Conservation (phyloP, 2,888 invertebrate species). For the Pseudococcus viburni region DNA sequence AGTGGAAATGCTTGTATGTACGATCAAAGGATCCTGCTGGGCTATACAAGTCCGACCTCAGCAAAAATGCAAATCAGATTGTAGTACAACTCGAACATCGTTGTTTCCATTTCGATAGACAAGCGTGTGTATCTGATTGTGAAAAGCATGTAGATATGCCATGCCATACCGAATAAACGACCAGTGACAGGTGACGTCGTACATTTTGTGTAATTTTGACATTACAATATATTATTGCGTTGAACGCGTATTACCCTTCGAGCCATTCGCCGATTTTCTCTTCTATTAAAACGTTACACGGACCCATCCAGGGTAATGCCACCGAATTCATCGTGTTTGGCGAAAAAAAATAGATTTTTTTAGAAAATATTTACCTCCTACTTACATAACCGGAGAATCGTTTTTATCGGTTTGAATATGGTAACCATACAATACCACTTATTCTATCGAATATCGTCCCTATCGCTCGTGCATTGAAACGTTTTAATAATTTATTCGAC, state of each 20-base stretch:
- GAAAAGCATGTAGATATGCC: not conserved
- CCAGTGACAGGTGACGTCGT: slow-evolving; percentile 13
- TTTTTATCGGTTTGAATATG: not conserved
- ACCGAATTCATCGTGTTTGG: not conserved
- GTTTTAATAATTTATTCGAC: slow-evolving; percentile 10
- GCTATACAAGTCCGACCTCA: not conserved
- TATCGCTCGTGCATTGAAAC: too few relatives aligned
- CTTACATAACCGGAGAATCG: too few relatives aligned
- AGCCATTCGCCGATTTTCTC: not conserved
- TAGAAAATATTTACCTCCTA: not conserved
- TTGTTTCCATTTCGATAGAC: not conserved
- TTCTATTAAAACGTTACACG: not conserved
- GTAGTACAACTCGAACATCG: not conserved
- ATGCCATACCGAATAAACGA: not conserved
- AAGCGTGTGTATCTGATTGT: not conserved
- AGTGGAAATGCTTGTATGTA: slow-evolving; percentile 3
- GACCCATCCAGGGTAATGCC: not conserved
- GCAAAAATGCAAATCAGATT: not conserved
- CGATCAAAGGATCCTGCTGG: not conserved
- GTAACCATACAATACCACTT: too few relatives aligned
- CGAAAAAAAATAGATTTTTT: not conserved
- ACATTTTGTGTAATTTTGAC: not conserved
- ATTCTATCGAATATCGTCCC: too few relatives aligned
- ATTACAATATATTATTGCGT: slow-evolving; percentile 10
- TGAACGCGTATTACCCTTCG: not conserved